phyloP scores from a whole-genome alignment of 2,888 invertebrate species.

The Drosophila acutilabella region DNA sequence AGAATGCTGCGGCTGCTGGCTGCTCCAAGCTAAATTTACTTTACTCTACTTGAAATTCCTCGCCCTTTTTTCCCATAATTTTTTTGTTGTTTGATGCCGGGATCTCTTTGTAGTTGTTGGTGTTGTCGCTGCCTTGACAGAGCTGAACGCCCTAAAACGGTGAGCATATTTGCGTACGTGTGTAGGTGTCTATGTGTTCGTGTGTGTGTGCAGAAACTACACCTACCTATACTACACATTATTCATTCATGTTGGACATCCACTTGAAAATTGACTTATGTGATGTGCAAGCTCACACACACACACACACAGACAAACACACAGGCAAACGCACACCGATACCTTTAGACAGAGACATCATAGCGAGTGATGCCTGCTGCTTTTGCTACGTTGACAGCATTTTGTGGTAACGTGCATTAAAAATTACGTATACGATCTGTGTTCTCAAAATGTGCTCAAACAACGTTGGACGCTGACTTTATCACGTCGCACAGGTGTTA shows the following conservation, averaged over 20 bases:
- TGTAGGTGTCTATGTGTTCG: constrained; percentile 7
- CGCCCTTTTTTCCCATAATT: constrained; percentile 1
- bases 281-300: constrained; percentile 37
- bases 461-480: constrained; percentile 23
- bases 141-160: constrained; percentile 54
- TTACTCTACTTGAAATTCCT: constrained; percentile 48
- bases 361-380: constrained; percentile 33
- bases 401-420: constrained; percentile 59
- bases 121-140: constrained; percentile 34
- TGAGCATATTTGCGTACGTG: constrained; percentile 52
- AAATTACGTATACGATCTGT: constrained; percentile 57
- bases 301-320: neutral
- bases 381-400: constrained; percentile 45
- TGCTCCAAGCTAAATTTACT: constrained; percentile 63
- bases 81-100: constrained; percentile 14
- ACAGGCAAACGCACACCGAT: neutral
- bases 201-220: constrained; percentile 14
- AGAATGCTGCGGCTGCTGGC: constrained; percentile 44
- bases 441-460: constrained; percentile 33
- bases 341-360: constrained; percentile 38
- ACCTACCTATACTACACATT: constrained; percentile 54
- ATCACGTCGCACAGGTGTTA: constrained; percentile 42
- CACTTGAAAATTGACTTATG: constrained; percentile 77
- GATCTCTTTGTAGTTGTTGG: constrained; percentile 20
- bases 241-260: constrained; percentile 77